Evolutionary conservation across 2,113 vertebrate genomes (phyloP).

Genomic region (Psephotus haematonotus): DNA sequence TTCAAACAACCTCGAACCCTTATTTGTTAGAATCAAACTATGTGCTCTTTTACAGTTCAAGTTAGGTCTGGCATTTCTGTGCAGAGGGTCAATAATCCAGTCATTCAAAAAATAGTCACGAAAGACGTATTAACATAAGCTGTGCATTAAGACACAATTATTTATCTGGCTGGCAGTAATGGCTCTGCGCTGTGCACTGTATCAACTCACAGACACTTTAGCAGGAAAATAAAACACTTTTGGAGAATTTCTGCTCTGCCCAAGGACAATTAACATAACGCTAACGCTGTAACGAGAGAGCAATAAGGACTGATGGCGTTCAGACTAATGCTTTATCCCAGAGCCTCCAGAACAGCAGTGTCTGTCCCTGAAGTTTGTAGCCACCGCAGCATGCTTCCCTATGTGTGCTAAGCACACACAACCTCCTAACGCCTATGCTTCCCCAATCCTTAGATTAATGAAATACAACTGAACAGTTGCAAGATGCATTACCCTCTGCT

Average conservation of each 20-base stretch:
- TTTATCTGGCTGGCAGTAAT: slow-evolving; percentile 34
- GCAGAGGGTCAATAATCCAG: slow-evolving; percentile 57
- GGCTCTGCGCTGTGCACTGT: not conserved
- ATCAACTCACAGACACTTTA: not conserved
- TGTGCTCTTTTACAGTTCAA: slow-evolving; percentile 6
- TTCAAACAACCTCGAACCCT: not conserved
- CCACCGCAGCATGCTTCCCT: not conserved
- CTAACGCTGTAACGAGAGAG: not conserved
- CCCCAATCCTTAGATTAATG: not conserved
- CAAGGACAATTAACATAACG: not conserved
- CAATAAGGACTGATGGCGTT: not conserved
- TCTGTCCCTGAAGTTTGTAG: not conserved
- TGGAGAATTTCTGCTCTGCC: not conserved
- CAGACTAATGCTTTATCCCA: not conserved
- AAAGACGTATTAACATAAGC: slow-evolving; percentile 58
- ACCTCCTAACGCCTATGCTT: not conserved
- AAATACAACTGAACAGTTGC: not conserved
- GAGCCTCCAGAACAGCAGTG: not conserved
- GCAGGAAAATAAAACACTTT: not conserved
- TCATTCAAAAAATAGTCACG: slow-evolving; percentile 22
- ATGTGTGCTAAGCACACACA: not conserved
- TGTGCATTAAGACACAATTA: slow-evolving; percentile 54
- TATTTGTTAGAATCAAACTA: not conserved
- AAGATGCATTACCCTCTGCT: not conserved
- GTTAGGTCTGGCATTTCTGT: not conserved